Evolutionary conservation across 2,888 invertebrate species (phyloP).

Genomic region (Machimus atricapillus): DNA sequence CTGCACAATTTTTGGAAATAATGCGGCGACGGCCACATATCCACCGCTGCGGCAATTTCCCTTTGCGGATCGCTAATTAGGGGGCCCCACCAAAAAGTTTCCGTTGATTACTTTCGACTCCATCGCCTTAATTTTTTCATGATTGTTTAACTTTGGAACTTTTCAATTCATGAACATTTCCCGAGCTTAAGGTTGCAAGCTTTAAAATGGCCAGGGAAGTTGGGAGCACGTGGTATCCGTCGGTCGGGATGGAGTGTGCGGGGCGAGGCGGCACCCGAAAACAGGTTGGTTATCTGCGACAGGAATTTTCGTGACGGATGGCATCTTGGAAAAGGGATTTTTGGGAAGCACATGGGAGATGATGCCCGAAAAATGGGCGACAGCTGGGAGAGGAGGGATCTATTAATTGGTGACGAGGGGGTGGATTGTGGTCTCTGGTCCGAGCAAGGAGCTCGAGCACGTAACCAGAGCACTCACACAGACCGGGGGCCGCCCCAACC

Average conservation of each 20-base stretch:
- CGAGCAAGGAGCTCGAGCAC: neutral
- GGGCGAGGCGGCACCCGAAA: neutral
- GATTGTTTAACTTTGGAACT: conserved; percentile 21
- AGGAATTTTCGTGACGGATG: conserved; percentile 3
- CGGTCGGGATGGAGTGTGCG: neutral
- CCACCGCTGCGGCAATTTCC: neutral
- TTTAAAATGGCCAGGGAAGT: neutral
- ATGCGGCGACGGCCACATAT: neutral
- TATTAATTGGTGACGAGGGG: neutral
- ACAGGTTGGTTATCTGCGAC: neutral
- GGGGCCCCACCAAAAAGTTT: neutral
- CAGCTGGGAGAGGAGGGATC: neutral
- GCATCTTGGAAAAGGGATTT: neutral
- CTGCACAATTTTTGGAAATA: neutral
- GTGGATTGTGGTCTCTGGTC: neutral
- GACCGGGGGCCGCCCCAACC: neutral
- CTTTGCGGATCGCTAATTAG: neutral
- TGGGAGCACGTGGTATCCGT: neutral
- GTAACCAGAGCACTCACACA: neutral
- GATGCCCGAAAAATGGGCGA: neutral
- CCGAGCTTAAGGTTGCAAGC: neutral
- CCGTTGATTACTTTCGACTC: conserved; percentile 2
- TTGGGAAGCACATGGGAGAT: conserved; percentile 7
- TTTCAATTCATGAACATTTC: conserved; percentile 16
- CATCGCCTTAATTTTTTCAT: conserved; percentile 22